Conservation (phyloP, 2,113 vertebrate species). For the Platycercus adscitus region DNA sequence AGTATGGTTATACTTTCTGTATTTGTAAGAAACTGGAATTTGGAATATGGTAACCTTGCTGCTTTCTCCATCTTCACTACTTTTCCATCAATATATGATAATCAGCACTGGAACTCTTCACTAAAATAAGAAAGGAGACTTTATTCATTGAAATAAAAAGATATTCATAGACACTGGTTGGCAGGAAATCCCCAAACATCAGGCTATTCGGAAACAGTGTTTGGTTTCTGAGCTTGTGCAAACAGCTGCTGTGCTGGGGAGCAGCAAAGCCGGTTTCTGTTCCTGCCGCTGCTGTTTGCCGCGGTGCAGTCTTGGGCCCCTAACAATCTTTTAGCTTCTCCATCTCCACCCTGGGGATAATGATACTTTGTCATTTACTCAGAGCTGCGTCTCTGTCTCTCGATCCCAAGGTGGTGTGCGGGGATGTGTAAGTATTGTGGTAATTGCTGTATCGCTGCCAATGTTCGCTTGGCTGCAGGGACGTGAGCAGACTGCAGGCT, state of each 20-base stretch:
- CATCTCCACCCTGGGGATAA: neutral
- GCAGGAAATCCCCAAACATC: neutral
- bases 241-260: neutral
- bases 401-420: neutral
- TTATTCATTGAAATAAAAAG: neutral
- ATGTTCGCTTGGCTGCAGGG: neutral
- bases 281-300: neutral
- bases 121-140: neutral
- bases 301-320: neutral
- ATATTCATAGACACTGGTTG: neutral
- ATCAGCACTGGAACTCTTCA: constrained; percentile 1
- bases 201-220: neutral
- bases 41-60: neutral
- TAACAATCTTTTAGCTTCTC: neutral
- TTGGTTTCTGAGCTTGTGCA: neutral
- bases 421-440: neutral
- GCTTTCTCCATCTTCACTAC: neutral
- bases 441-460: neutral
- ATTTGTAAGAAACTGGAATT: neutral
- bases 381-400: neutral
- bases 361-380: neutral
- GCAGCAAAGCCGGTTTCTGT: neutral
- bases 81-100: constrained; percentile 7
- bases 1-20: neutral
- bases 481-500: neutral